Base-by-base conservation (phyloP, 2,888 invertebrate genomes). In the Apeira syringaria region DNA sequence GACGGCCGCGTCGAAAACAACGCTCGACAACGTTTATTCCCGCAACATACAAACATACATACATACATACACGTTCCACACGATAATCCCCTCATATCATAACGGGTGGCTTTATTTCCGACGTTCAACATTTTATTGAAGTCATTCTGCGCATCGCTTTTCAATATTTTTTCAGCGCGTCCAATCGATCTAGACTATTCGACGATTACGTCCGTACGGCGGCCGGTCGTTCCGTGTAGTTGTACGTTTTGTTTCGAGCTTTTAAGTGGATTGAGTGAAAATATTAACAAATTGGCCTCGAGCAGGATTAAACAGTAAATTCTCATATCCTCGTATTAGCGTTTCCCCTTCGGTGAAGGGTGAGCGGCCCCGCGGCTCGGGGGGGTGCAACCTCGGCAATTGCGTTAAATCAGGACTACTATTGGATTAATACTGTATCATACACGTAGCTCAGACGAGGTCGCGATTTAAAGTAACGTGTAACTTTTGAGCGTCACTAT, bases 261-360 rank as follows among this genome's bases (percentile, higher is more conserved):
- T 86, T 88, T 83, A 86, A 87, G 80, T 84, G 87, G 81, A 89
- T 88, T 88, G 84, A 85, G 81, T 80, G 85, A 81, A 84, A 88
- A 86, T 88, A 87, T 86, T 87, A 85, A 86, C 87, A 87, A 87
- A 88, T 86, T 88, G 84, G 84, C 87, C 81, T 79, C 80, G 73
- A 84, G 84, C 79, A 73, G 83, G 80, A 88, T 88, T 88, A 84
- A 87, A 83, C 85, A 84, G 87, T 89, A 88, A 88, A 89, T 88
- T 88, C 85, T 89, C 88, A 88, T 89, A 88, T 87, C 80, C 86
- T 82, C 76, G 69, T 84, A 86, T 88, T 88, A 86, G 74, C 75
- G 73, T 78, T 80, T 81, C 88, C 87, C 87, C 86, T 82, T 76
- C 73, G 65, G 56, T 66, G 71, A 74, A 82, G 88, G 87, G 86